Evolutionary conservation across 2,888 invertebrate genomes (phyloP).

Genomic region (Cheilosia vernalis): DNA sequence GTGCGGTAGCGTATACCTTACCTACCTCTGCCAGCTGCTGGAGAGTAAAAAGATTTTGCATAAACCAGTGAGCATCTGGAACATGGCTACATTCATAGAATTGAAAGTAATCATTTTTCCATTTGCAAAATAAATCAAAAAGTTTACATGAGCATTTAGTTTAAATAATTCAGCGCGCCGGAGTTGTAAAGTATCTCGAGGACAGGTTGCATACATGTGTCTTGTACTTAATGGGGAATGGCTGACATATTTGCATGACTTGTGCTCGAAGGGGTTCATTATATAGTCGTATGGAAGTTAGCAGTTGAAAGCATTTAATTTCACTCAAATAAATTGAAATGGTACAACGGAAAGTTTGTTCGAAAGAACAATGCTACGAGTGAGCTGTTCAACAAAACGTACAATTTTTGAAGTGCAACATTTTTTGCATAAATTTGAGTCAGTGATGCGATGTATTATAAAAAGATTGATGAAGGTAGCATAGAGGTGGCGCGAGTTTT

Average conservation of each 20-base stretch:
- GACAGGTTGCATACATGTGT: slow-evolving; percentile 1
- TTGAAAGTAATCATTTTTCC: slow-evolving; percentile 30
- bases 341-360: neutral
- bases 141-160: slow-evolving; percentile 15
- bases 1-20: neutral
- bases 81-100: slow-evolving; percentile 9
- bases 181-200: slow-evolving; percentile 19
- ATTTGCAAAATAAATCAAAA: slow-evolving; percentile 18
- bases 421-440: neutral
- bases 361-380: neutral
- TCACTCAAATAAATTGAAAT: neutral
- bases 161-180: slow-evolving; percentile 19
- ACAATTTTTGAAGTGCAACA: no score
- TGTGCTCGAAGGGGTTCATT: neutral
- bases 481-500: no score
- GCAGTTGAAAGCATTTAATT: neutral
- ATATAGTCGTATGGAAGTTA: neutral
- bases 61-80: slow-evolving; percentile 40
- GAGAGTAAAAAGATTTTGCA: slow-evolving; percentile 19
- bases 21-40: neutral
- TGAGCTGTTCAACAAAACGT: no score
- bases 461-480: no score
- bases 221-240: neutral
- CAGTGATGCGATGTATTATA: no score
- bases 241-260: slow-evolving; percentile 15